Evolutionary conservation across 2,113 vertebrate species (phyloP).

Genomic region (Sialia sialis): DNA sequence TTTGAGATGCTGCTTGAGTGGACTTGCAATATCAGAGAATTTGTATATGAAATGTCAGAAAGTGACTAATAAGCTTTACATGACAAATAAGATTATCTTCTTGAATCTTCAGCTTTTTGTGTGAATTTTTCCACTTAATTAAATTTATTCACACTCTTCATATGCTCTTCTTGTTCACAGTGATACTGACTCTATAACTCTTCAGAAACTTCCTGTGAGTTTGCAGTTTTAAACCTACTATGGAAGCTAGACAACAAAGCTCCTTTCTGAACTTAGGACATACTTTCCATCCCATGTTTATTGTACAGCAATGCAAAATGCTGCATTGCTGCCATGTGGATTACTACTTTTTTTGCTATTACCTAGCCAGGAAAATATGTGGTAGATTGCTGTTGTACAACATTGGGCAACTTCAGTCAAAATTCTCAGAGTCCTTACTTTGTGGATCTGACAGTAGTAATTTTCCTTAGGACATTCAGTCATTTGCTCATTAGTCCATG

Average conservation of each 20-base stretch:
- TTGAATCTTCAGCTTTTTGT: not conserved
- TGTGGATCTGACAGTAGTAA: not conserved
- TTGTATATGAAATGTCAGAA: not conserved
- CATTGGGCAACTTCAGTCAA: not conserved
- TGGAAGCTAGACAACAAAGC: not conserved
- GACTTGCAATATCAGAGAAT: not conserved
- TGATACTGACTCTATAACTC: not conserved
- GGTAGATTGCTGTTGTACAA: not conserved
- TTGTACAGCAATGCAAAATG: not conserved
- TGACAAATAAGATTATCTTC: not conserved
- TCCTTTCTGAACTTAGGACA: not conserved
- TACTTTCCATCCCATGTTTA: not conserved
- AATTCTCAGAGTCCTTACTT: not conserved
- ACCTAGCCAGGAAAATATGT: not conserved
- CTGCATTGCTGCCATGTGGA: not conserved
- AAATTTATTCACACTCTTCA: not conserved
- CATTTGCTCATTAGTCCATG: not conserved
- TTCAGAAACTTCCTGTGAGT: not conserved
- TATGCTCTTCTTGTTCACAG: not conserved
- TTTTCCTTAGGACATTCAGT: not conserved
- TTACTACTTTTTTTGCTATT: not conserved
- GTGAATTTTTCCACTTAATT: not conserved
- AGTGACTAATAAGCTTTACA: not conserved
- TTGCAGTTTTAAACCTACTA: not conserved
- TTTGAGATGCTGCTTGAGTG: not conserved